Conservation (phyloP, 2,888 invertebrate species). For the Erannis defoliaria region DNA sequence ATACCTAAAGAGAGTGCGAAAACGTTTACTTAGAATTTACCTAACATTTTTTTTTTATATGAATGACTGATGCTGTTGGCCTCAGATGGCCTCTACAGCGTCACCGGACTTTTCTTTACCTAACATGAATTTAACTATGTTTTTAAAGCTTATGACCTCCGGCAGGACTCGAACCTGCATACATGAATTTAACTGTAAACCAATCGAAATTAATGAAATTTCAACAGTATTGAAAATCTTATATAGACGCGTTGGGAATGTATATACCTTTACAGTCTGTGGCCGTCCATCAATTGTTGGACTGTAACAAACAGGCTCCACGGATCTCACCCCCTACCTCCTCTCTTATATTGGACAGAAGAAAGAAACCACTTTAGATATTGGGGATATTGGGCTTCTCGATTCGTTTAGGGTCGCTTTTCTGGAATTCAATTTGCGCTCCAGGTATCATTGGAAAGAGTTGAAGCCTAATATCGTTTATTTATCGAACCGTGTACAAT, state of each 20-base stretch:
- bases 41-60: too few species aligned
- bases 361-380: constrained; percentile 16
- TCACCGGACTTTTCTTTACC: too few species aligned
- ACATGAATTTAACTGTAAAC: too few species aligned
- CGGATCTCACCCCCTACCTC: neutral
- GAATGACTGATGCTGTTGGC: too few species aligned
- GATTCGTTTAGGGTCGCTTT: constrained; percentile 10
- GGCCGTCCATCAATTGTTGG: neutral
- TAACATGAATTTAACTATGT: too few species aligned
- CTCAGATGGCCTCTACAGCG: too few species aligned
- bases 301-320: neutral
- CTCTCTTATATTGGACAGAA: constrained; percentile 3
- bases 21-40: too few species aligned
- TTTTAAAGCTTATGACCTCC: too few species aligned
- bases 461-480: constrained; percentile 9
- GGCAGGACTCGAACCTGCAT: too few species aligned
- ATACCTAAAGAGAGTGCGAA: too few species aligned
- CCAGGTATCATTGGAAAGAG: constrained; percentile 13
- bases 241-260: neutral
- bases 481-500: constrained; percentile 16
- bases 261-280: neutral
- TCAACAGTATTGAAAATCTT: neutral
- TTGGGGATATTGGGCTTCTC: constrained; percentile 3
- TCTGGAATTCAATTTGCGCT: constrained; percentile 19
- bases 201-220: too few species aligned